These are phyloP conservation scores for Drosophila koepferae DNA, from an alignment of 2,888 invertebrate genomes.

Conservation along the genomic window DNA sequence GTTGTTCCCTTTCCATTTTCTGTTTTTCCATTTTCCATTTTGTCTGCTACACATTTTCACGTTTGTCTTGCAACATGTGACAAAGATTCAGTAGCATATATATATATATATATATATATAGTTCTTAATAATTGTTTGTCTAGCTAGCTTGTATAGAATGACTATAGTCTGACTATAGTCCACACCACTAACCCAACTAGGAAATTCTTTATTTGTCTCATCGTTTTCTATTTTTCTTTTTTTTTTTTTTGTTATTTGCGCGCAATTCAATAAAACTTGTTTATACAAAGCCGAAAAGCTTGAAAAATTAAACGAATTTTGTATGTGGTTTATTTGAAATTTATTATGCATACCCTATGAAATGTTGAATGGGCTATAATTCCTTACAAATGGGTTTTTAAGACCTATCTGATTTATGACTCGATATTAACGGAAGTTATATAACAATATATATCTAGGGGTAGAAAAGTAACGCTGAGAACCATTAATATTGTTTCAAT, in stretches of 20 bases:
- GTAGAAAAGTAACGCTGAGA: not conserved
- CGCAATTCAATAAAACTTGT: slow-evolving; percentile 74
- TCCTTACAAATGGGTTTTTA: not conserved
- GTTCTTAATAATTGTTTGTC: slow-evolving; percentile 11
- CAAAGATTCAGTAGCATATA: slow-evolving; percentile 34
- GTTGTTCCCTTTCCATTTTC: slow-evolving; percentile 7
- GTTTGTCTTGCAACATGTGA: slow-evolving; percentile 60
- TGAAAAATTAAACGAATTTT: slow-evolving; percentile 48
- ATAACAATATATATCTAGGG: not conserved
- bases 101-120: slow-evolving; percentile 43
- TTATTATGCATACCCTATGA: slow-evolving; percentile 45
- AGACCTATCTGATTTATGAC: not conserved
- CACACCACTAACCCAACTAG: slow-evolving; percentile 43
- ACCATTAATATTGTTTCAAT: no score
- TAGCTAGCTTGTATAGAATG: not conserved
- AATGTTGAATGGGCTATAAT: slow-evolving; percentile 1
- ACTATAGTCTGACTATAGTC: slow-evolving; percentile 7
- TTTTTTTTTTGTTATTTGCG: slow-evolving; percentile 9
- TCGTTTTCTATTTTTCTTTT: slow-evolving; percentile 19
- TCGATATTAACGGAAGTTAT: not conserved
- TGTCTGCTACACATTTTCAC: slow-evolving; percentile 1
- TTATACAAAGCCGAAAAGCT: slow-evolving; percentile 60
- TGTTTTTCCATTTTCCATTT: slow-evolving; percentile 9
- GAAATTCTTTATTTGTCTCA: slow-evolving; percentile 20
- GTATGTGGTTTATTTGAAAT: slow-evolving; percentile 45